A percentile compares a stretch with the other conserved stretches of the same genome.
Evolutionary conservation across 2,797 vertebrate species (phyloP).

Genomic region (Amblyopsis hoosieri): DNA sequence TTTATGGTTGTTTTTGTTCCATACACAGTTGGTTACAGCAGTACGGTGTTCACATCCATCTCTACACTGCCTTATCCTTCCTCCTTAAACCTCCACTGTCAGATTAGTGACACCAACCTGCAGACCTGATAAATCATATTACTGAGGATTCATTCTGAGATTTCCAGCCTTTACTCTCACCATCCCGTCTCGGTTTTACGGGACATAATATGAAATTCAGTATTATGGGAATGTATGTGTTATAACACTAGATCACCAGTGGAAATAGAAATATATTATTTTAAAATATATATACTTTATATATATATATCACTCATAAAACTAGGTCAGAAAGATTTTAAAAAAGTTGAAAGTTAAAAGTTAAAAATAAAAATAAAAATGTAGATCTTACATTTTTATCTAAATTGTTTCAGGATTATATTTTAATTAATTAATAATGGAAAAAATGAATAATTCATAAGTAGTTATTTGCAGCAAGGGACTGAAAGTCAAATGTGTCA

Average conservation of each 20-base stretch:
- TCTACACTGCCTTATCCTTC: slow-evolving; percentile 18
- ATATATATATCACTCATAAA: not conserved
- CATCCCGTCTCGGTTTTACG: slow-evolving; percentile 24
- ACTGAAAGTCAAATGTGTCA: too few relatives aligned
- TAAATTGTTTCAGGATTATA: too few relatives aligned
- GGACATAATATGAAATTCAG: slow-evolving; percentile 48
- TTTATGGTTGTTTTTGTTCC: too few relatives aligned
- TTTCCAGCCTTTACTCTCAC: slow-evolving; percentile 50
- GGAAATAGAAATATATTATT: not conserved
- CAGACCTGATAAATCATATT: slow-evolving; percentile 39
- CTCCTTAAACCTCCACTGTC: slow-evolving; percentile 25
- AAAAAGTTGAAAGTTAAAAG: too few relatives aligned
- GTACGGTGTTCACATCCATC: not conserved
- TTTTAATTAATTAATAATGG: too few relatives aligned
- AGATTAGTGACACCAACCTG: slow-evolving; percentile 31
- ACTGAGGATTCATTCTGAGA: slow-evolving; percentile 39
- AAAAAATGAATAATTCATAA: too few relatives aligned
- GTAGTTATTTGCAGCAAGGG: too few relatives aligned
- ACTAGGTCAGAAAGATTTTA: too few relatives aligned
- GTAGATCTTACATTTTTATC: too few relatives aligned
- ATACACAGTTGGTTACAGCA: not conserved
- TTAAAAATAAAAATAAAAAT: too few relatives aligned
- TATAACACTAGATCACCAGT: slow-evolving; percentile 48
- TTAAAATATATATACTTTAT: not conserved
- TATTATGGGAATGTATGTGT: slow-evolving; percentile 45